Evolutionary conservation across 2,113 vertebrate genomes (phyloP).

Genomic region (Myrmophylax atrothorax): DNA sequence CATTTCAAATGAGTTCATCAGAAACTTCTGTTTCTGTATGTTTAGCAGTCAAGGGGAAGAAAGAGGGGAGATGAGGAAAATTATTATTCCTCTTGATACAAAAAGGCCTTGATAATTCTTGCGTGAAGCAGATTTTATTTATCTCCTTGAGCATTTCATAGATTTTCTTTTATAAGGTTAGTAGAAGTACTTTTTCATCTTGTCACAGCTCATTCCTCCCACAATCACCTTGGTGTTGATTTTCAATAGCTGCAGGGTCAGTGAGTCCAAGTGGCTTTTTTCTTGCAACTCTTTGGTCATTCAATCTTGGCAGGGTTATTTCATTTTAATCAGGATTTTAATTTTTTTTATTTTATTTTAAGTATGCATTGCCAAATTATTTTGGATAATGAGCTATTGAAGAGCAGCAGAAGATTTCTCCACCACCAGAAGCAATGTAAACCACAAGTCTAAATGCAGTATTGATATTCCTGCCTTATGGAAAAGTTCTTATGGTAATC

Average conservation of each 20-base stretch:
- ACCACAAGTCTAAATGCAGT: not conserved
- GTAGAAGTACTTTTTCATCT: constrained; percentile 55
- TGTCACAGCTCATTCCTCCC: constrained; percentile 49
- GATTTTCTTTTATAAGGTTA: constrained; percentile 50
- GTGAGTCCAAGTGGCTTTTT: constrained; percentile 25
- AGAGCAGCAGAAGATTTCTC: not conserved
- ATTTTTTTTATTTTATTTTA: not conserved
- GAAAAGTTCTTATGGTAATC: not conserved
- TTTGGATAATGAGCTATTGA: constrained; percentile 57
- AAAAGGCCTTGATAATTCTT: constrained; percentile 57
- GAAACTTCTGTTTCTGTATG: not conserved
- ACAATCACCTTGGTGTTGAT: constrained; percentile 29
- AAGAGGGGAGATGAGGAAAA: not conserved
- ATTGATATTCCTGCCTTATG: not conserved
- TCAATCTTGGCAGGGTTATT: not conserved
- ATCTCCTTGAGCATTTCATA: constrained; percentile 58
- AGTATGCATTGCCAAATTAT: not conserved
- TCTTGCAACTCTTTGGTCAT: not conserved
- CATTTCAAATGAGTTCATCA: not conserved
- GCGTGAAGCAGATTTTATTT: constrained; percentile 53
- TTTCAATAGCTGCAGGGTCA: constrained; percentile 23
- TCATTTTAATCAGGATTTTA: not conserved
- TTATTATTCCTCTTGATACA: constrained; percentile 30
- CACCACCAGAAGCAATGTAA: constrained; percentile 5
- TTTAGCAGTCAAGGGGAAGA: not conserved